Base-by-base conservation (phyloP, 2,888 invertebrate genomes). In the Lomographa bimaculata region DNA sequence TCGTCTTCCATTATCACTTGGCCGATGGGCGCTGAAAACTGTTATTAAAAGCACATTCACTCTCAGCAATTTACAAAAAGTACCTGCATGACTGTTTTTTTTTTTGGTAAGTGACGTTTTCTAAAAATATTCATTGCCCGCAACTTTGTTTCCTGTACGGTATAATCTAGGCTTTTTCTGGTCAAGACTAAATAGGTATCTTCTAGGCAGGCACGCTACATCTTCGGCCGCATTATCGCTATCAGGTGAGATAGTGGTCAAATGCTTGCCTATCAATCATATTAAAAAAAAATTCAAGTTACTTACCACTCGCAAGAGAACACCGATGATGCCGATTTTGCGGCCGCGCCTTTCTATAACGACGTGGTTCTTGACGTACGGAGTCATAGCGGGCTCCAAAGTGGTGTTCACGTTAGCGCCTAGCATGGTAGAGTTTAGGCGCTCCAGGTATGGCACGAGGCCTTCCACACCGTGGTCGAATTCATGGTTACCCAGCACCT, bases 401-500 rank as follows among this genome's bases (percentile, higher is more conserved):
- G 82, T 81, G 2, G 91, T 91, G 68, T 96, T 93, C 28, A 97
- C 93, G 61, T 97, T 97, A 16, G 94, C 91, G 2, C 93, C 93
- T 19, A 97, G 74, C 67, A 95, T 91, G 0, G 94, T 92, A 0
- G 94, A 90, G 1, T 92, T 81, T 4, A 94, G 64, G 0, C 75
- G 76, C 55, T 92, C 71, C 20, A 97, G 65, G 70, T 95, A 96
- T 0, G 94, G 94, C 0, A 93, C 90, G 0, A 96, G 74, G 0
- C 95, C 96, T 4, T 79, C 91, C 1, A 96, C 82, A 1, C 91
- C 92, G 57, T 94, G 91, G 67, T 97, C 97, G 61, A 97, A 97
- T 71, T 97, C 97, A 60, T 97, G 96, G 73, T 96, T 96, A 0
- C 96, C 97, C 4, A 96, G 70, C 0, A 94, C 94, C 96, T 96